Conservation (phyloP, 2,888 invertebrate genomes). For the Eumerus sabulonum region DNA sequence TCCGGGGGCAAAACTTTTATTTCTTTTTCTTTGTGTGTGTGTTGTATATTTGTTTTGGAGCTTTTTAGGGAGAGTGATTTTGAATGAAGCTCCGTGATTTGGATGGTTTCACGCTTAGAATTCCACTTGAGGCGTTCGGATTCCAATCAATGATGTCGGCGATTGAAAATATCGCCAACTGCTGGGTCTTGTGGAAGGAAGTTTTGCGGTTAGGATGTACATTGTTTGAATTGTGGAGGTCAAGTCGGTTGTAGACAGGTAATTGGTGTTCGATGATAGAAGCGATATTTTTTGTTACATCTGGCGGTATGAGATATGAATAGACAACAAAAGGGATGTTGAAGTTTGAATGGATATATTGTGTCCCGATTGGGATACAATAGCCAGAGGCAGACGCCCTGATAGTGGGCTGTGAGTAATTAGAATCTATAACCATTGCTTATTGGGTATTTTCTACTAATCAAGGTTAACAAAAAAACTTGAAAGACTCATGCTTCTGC, state of each 20-base stretch:
- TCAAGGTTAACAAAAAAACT: too few species aligned
- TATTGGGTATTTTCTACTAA: too few species aligned
- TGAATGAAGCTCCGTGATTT: conserved; percentile 19
- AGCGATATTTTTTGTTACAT: too few species aligned
- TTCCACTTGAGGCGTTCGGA: conserved; percentile 14
- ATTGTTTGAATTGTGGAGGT: conserved; percentile 37
- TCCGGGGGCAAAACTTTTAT: neutral
- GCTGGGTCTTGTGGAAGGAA: conserved; percentile 7
- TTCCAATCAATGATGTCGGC: conserved; percentile 34
- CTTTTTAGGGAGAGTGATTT: conserved; percentile 9
- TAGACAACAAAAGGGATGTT: too few species aligned
- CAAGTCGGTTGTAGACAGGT: conserved; percentile 15
- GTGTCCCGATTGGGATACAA: too few species aligned
- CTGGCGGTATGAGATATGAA: too few species aligned
- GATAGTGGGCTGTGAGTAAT: too few species aligned
- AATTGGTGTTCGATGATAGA: conserved; percentile 19
- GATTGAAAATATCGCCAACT: conserved; percentile 38
- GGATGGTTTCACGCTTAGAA: conserved; percentile 20
- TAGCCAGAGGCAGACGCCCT: too few species aligned
- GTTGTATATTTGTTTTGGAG: conserved; percentile 3
- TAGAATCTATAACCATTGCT: too few species aligned
- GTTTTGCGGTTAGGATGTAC: conserved; percentile 1
- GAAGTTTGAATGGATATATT: too few species aligned
- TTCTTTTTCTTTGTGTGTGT: too few species aligned
- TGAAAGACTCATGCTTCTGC: too few species aligned